Percentiles rank a stretch among this genome's conserved stretches.
Conservation (phyloP, 2,888 invertebrate species). For the Drosophila neoperkinsi region DNA sequence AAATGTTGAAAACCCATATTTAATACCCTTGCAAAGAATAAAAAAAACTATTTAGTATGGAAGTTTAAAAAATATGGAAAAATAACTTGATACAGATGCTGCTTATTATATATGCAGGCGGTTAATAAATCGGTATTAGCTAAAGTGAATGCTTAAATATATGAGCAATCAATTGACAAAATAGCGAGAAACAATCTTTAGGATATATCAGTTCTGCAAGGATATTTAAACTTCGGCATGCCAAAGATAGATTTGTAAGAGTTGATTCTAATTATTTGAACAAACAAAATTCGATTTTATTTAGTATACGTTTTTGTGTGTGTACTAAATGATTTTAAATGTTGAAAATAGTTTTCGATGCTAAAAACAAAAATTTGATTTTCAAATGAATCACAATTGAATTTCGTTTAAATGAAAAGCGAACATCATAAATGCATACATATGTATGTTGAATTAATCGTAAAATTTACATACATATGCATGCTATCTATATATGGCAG, state of each 20-base stretch:
- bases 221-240: slow-evolving; percentile 23
- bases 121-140: neutral
- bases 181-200: neutral
- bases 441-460: slow-evolving; percentile 11
- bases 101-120: neutral
- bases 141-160: neutral
- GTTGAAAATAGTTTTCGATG: slow-evolving; percentile 66
- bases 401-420: slow-evolving; percentile 63
- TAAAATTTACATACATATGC: slow-evolving; percentile 14
- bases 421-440: slow-evolving; percentile 42
- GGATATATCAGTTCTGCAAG: slow-evolving; percentile 22
- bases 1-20: slow-evolving; percentile 12
- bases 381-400: slow-evolving; percentile 74
- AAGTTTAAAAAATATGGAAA: neutral
- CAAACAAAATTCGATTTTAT: slow-evolving; percentile 56
- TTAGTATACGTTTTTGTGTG: slow-evolving; percentile 50
- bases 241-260: slow-evolving; percentile 20
- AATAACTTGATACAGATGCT: neutral
- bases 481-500: slow-evolving; percentile 67
- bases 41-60: neutral
- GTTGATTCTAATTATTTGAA: slow-evolving; percentile 20
- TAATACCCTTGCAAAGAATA: slow-evolving; percentile 19
- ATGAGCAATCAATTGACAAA: neutral
- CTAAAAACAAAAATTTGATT: slow-evolving; percentile 69
- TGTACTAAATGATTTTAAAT: slow-evolving; percentile 36